Percentiles rank a stretch among this genome's conserved stretches.
These are phyloP conservation scores for Galago senegalensis DNA, from an alignment of 2,797 vertebrate genomes.

Conservation along the genomic window DNA sequence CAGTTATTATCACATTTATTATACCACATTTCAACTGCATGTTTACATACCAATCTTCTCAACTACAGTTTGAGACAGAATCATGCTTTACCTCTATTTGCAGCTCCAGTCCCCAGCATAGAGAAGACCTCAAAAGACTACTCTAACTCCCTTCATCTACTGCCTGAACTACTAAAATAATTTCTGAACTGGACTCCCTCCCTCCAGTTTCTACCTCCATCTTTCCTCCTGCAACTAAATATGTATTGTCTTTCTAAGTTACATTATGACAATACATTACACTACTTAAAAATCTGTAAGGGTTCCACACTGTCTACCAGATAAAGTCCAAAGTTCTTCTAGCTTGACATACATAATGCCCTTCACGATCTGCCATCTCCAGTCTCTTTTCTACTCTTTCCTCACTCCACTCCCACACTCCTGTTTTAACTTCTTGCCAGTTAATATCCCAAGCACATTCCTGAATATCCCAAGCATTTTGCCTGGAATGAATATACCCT, in stretches of 20 bases:
- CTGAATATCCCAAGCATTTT: slow-evolving; percentile 33
- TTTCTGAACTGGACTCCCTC: background rate
- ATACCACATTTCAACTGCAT: slow-evolving; percentile 40
- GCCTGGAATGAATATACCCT: background rate
- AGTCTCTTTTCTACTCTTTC: slow-evolving; percentile 31
- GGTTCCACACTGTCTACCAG: background rate
- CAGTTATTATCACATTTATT: slow-evolving; percentile 12
- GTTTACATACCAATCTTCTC: slow-evolving; percentile 54
- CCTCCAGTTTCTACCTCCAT: slow-evolving; percentile 19
- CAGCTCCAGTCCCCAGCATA: background rate
- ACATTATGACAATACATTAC: background rate
- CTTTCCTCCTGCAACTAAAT: slow-evolving; percentile 35
- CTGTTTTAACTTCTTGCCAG: slow-evolving; percentile 43
- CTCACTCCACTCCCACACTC: slow-evolving; percentile 16
- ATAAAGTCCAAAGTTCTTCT: slow-evolving; percentile 56
- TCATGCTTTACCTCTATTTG: slow-evolving; percentile 12
- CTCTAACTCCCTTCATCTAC: slow-evolving; percentile 25
- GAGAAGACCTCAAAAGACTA: slow-evolving; percentile 5
- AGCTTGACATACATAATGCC: background rate
- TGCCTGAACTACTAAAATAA: slow-evolving; percentile 50
- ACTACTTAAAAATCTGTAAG: slow-evolving; percentile 65
- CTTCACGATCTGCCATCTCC: background rate
- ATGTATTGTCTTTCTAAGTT: slow-evolving; percentile 37
- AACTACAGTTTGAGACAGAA: slow-evolving; percentile 53
- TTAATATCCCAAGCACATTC: slow-evolving; percentile 34